Percentiles rank a stretch among this genome's conserved stretches.
Conservation (phyloP, 2,113 vertebrate species). For the Epinephelus cyanopodus region DNA sequence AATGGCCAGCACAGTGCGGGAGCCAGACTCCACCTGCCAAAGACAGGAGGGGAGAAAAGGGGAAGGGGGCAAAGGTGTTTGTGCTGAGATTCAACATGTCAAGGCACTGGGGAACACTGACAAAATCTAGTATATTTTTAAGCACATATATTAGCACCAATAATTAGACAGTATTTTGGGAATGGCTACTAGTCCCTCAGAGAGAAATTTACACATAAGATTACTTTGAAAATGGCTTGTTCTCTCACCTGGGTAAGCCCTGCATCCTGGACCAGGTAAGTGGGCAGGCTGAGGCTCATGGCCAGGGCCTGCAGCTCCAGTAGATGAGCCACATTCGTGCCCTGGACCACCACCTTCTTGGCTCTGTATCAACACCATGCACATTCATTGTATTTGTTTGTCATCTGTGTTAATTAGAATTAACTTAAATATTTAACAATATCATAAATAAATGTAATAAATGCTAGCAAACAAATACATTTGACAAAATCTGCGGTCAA, state of each 20-base stretch:
- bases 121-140: not conserved
- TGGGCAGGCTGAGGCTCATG: constrained; percentile 86
- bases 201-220: not conserved
- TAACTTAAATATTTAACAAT: not conserved
- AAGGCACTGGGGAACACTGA: not conserved
- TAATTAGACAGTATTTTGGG: not conserved
- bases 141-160: not conserved
- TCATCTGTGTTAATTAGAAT: not conserved
- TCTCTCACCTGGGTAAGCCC: constrained; percentile 86
- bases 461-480: not conserved
- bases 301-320: constrained; percentile 88
- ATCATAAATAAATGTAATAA: not conserved
- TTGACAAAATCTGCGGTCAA: not conserved
- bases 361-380: constrained; percentile 73
- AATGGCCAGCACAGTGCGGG: constrained; percentile 87
- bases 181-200: not conserved
- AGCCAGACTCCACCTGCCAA: constrained; percentile 86
- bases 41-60: not conserved
- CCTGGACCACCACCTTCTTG: constrained; percentile 89
- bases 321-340: constrained; percentile 86
- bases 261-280: constrained; percentile 88
- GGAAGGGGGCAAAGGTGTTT: not conserved
- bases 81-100: not conserved
- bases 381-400: not conserved
- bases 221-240: not conserved